Conservation (phyloP, 1,140 invertebrate genomes). For the Drosophila sp. region DNA sequence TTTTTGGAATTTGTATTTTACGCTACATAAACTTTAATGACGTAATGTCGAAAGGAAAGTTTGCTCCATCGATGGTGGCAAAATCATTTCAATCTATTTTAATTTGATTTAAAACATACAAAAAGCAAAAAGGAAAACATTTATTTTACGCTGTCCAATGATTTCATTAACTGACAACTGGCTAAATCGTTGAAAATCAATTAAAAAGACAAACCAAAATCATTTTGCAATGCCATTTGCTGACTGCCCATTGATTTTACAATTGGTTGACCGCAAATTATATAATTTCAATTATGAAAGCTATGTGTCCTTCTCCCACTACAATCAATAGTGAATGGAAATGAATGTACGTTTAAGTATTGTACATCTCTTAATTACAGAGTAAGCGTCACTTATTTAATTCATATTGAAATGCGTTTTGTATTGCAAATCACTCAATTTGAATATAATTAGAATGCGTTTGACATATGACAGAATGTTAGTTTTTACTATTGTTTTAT, state of each 20-base stretch:
- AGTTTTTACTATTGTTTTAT: too few relatives aligned
- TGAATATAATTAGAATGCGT: neutral
- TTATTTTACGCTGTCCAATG: conserved; percentile 31
- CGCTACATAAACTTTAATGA: conserved; percentile 19
- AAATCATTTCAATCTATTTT: conserved; percentile 25
- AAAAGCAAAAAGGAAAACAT: conserved; percentile 14
- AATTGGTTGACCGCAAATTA: conserved; percentile 51
- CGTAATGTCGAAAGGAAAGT: conserved; percentile 25
- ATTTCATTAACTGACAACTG: conserved; percentile 36
- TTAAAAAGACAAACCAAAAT: conserved; percentile 56
- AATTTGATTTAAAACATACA: conserved; percentile 32
- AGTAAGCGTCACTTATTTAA: neutral
- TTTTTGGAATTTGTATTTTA: conserved; percentile 1
- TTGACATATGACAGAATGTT: neutral
- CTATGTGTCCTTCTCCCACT: neutral
- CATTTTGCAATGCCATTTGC: conserved; percentile 55
- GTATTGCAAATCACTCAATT: neutral
- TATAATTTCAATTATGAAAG: conserved; percentile 50
- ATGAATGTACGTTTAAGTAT: neutral
- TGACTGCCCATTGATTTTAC: conserved; percentile 31
- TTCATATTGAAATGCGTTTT: neutral
- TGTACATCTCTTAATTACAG: conserved; percentile 1
- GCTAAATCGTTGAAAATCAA: conserved; percentile 49
- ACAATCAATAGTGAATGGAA: conserved; percentile 1
- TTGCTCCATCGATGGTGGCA: neutral